Evolutionary conservation across 1,140 invertebrate genomes (phyloP).

Genomic region (Dendroctonus valens): DNA sequence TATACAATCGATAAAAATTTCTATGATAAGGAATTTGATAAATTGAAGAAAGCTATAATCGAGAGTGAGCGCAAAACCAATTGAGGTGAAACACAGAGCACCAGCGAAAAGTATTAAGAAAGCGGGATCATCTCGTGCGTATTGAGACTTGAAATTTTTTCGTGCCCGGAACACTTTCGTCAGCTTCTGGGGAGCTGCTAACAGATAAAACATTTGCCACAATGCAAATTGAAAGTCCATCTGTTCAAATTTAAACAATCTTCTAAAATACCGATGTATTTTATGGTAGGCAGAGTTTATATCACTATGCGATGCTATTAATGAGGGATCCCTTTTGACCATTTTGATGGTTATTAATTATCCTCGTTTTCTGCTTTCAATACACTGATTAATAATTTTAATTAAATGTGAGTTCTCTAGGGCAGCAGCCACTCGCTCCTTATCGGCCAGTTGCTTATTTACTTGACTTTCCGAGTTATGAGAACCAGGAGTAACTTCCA

Average conservation of each 20-base stretch:
- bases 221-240: constrained; percentile 99
- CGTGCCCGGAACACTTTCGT: constrained; percentile 98
- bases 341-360: constrained; percentile 20
- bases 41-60: constrained; percentile 74
- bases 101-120: constrained; percentile 90
- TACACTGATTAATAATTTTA: constrained; percentile 93
- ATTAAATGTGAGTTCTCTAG: constrained; percentile 90
- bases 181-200: constrained; percentile 94
- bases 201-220: constrained; percentile 98
- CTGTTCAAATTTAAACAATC: constrained; percentile 91
- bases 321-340: constrained; percentile 10
- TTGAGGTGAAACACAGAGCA: constrained; percentile 85
- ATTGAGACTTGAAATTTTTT: constrained; percentile 98
- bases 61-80: constrained; percentile 85
- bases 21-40: constrained; percentile 86
- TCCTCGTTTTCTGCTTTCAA: constrained; percentile 49
- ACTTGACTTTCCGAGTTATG: constrained; percentile 90
- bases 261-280: constrained; percentile 75
- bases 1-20: constrained; percentile 94
- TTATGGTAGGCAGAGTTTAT: constrained; percentile 35
- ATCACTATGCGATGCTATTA: constrained; percentile 16
- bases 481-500: constrained; percentile 88
- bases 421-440: constrained; percentile 96
- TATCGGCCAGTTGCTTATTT: constrained; percentile 97
- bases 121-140: constrained; percentile 98